These are phyloP conservation scores for Megaleporinus macrocephalus DNA, from an alignment of 2,113 vertebrate genomes.

Conservation along the genomic window DNA sequence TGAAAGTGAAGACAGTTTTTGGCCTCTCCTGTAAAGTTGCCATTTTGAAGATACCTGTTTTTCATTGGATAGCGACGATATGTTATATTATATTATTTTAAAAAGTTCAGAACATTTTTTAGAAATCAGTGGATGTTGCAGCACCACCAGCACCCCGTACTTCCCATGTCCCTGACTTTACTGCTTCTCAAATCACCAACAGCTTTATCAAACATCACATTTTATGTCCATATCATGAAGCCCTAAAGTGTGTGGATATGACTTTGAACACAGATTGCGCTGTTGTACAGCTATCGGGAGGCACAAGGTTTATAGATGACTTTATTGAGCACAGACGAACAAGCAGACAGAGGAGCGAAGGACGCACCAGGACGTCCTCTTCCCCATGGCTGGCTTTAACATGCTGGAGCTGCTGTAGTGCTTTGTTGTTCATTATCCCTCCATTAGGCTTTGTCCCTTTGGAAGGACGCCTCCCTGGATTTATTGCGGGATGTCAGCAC, in stretches of 20 bases:
- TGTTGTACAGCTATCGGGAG: not conserved
- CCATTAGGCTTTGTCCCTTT: constrained; percentile 27
- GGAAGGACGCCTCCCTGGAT: constrained; percentile 37
- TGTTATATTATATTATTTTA: no score
- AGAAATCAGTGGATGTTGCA: no score
- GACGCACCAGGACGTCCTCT: not conserved
- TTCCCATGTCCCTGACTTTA: no score
- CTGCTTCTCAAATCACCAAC: no score
- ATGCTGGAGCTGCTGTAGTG: not conserved
- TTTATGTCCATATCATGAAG: not conserved
- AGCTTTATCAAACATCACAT: no score
- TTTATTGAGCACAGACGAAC: constrained; percentile 16
- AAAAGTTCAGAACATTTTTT: no score
- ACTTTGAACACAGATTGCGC: constrained; percentile 10
- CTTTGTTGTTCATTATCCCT: constrained; percentile 21
- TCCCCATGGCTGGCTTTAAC: not conserved
- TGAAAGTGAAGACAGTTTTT: no score
- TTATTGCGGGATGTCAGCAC: constrained; percentile 25
- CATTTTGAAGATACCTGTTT: no score
- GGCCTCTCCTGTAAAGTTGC: no score
- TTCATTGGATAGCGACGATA: no score
- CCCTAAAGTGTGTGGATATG: not conserved
- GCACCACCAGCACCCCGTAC: no score
- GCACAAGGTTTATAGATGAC: not conserved
- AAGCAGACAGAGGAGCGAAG: not conserved